Conservation (phyloP, 92 coral and sea anemone genomes). For the Palythoa grandis region DNA sequence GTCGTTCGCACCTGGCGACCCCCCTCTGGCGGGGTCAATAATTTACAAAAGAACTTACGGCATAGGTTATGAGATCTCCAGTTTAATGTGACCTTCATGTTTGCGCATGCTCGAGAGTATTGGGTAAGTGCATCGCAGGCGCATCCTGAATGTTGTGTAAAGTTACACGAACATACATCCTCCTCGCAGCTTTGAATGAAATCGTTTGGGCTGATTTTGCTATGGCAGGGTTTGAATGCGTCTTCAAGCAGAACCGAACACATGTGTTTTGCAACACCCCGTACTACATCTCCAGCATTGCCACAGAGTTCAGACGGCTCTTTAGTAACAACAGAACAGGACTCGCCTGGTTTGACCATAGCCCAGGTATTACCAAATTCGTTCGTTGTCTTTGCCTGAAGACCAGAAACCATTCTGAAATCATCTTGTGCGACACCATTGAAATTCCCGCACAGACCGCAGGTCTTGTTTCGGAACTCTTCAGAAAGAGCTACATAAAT, state of each 20-base stretch:
- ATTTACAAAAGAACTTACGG: conserved; percentile 62
- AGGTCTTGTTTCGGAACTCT: conserved; percentile 62
- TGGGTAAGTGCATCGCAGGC: conserved; percentile 78
- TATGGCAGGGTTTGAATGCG: conserved; percentile 63
- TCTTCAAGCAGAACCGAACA: conserved; percentile 61
- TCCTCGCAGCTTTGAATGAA: conserved; percentile 65
- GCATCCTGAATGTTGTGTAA: conserved; percentile 73
- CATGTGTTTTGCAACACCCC: conserved; percentile 58
- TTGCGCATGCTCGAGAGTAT: conserved; percentile 87
- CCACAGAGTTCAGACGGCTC: conserved; percentile 54
- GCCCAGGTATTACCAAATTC: conserved; percentile 76
- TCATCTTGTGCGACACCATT: conserved; percentile 75
- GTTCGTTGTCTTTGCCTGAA: conserved; percentile 53
- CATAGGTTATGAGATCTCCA: conserved; percentile 74
- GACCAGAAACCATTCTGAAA: conserved; percentile 53
- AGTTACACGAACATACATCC: conserved; percentile 80
- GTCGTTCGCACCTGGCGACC: no score
- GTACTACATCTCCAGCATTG: conserved; percentile 42
- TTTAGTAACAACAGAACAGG: conserved; percentile 53
- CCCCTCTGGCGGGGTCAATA: no score
- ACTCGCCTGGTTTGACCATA: conserved; percentile 60
- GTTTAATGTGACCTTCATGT: conserved; percentile 57
- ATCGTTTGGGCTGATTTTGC: conserved; percentile 58
- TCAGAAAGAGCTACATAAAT: conserved; percentile 62
- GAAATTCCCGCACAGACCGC: conserved; percentile 83